phyloP scores from a whole-genome alignment of 2,888 invertebrate genomes.

The Heliconius cydno region DNA sequence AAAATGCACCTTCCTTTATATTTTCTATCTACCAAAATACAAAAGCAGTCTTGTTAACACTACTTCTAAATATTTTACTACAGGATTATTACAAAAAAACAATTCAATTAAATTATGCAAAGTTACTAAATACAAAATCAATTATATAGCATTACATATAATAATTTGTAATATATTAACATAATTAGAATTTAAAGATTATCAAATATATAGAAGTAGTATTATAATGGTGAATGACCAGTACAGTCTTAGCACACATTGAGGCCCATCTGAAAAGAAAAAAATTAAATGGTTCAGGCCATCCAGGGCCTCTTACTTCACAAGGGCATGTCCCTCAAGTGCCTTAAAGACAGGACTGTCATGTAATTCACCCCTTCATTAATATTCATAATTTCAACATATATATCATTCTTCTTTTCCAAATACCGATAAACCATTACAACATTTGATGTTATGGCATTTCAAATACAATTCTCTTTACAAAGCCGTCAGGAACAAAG shows the following conservation, averaged over 20 bases:
- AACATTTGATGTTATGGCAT: slow-evolving; percentile 31
- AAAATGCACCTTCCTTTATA: slow-evolving; percentile 57
- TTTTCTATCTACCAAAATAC: slow-evolving; percentile 47
- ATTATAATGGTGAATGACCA: slow-evolving; percentile 6
- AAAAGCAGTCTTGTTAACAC: slow-evolving; percentile 30
- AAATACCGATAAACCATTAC: slow-evolving; percentile 31
- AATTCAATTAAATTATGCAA: background rate
- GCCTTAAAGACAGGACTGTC: background rate
- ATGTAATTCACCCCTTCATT: background rate
- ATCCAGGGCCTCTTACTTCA: background rate
- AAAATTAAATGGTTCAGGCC: background rate
- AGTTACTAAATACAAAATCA: background rate
- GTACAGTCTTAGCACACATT: background rate
- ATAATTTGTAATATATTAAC: background rate
- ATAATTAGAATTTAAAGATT: background rate
- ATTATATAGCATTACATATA: background rate
- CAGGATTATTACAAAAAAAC: background rate
- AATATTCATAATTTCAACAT: background rate
- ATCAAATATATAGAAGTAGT: slow-evolving; percentile 27
- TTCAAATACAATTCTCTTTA: slow-evolving; percentile 19
- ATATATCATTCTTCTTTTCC: slow-evolving; percentile 19
- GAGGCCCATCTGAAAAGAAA: background rate
- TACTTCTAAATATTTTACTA: slow-evolving; percentile 22
- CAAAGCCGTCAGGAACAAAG: slow-evolving; percentile 16
- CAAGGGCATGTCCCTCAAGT: background rate